A percentile compares a stretch with the other conserved stretches of the same genome.
These are phyloP conservation scores for Hydrocynus forskahlii DNA, from an alignment of 2,797 vertebrate genomes.

Conservation along the genomic window DNA sequence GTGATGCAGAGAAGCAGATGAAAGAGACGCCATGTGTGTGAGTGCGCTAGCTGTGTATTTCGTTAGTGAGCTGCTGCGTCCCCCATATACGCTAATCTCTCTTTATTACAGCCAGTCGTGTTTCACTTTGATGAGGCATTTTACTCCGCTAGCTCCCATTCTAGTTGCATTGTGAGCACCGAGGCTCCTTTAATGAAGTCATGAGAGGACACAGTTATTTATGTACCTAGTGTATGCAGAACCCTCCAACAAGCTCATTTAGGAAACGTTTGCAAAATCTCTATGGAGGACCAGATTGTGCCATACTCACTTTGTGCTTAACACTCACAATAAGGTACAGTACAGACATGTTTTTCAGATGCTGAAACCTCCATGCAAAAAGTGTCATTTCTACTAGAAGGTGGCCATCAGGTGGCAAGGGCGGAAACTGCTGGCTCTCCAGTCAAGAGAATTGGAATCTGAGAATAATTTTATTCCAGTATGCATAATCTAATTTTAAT, in stretches of 20 bases:
- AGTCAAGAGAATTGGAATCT: not conserved
- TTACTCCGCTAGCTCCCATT: slow-evolving; percentile 25
- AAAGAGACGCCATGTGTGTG: slow-evolving; percentile 48
- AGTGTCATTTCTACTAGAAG: slow-evolving; percentile 70
- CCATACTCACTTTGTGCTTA: slow-evolving; percentile 31
- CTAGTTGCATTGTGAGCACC: slow-evolving; percentile 35
- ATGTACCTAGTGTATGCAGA: slow-evolving; percentile 22
- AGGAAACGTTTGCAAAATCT: slow-evolving; percentile 23
- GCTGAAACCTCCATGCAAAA: slow-evolving; percentile 1
- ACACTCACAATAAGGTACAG: slow-evolving; percentile 30
- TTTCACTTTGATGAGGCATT: slow-evolving; percentile 55
- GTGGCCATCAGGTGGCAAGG: slow-evolving; percentile 87
- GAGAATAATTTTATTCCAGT: not conserved
- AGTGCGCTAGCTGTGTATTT: slow-evolving; percentile 13
- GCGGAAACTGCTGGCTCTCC: slow-evolving; percentile 73
- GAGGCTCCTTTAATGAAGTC: slow-evolving; percentile 23
- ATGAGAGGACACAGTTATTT: slow-evolving; percentile 26
- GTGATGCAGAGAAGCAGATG: slow-evolving; percentile 54
- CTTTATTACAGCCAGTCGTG: slow-evolving; percentile 41
- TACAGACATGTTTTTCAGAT: slow-evolving; percentile 12
- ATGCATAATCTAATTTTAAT: not conserved
- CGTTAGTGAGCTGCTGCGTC: slow-evolving; percentile 46
- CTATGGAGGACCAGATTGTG: slow-evolving; percentile 19
- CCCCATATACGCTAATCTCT: slow-evolving; percentile 38
- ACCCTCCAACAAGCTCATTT: slow-evolving; percentile 24